phyloP scores from a whole-genome alignment of 2,797 vertebrate species.

The Pantherophis vulpinus region DNA sequence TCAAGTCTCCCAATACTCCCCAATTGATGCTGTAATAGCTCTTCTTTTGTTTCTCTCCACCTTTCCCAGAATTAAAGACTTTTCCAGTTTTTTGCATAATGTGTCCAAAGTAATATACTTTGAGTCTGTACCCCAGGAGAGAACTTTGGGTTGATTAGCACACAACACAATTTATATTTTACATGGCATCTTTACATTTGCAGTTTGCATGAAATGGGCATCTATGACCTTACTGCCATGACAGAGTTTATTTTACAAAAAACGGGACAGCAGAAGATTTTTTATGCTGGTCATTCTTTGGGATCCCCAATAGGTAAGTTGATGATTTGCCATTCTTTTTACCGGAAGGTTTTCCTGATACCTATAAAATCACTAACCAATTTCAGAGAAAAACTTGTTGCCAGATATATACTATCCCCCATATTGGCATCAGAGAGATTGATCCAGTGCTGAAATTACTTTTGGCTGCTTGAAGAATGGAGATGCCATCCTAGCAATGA shows the following conservation, averaged over 20 bases:
- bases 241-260: conserved; percentile 77
- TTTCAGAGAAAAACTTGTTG: too few relatives aligned
- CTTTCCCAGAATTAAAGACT: not conserved
- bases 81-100: not conserved
- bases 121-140: not conserved
- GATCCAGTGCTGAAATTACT: too few relatives aligned
- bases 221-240: conserved; percentile 81
- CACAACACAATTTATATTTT: not conserved
- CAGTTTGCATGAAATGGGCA: conserved; percentile 85
- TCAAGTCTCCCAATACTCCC: not conserved
- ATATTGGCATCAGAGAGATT: too few relatives aligned
- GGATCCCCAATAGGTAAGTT: conserved; percentile 79
- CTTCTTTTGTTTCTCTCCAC: not conserved
- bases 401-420: too few relatives aligned
- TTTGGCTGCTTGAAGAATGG: too few relatives aligned
- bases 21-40: not conserved
- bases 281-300: conserved; percentile 83
- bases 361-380: too few relatives aligned
- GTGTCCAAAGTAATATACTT: not conserved
- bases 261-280: conserved; percentile 78
- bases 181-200: not conserved
- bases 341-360: not conserved
- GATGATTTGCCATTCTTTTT: not conserved
- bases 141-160: not conserved
- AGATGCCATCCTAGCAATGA: too few relatives aligned